A percentile compares a stretch with the other conserved stretches of the same genome.
phyloP scores from a whole-genome alignment of 2,797 vertebrate genomes.

The Emys orbicularis region DNA sequence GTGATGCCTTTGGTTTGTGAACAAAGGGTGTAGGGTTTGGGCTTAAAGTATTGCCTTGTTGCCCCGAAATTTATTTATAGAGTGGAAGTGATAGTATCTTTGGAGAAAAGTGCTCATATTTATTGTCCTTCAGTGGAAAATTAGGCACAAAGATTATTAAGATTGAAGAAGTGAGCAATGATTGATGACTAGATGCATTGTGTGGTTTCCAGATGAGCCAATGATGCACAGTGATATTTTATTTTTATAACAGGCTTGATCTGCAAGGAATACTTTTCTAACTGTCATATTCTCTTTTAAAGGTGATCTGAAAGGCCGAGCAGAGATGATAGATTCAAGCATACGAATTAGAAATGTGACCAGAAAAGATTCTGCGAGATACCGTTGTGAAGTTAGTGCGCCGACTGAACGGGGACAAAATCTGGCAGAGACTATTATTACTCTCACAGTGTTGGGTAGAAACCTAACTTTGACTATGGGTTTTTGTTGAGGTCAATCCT shows the following conservation, averaged over 20 bases:
- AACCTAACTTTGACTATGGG: not conserved
- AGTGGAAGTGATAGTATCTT: not conserved
- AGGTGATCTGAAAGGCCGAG: constrained; percentile 88
- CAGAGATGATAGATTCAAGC: constrained; percentile 89
- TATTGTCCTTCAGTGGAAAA: not conserved
- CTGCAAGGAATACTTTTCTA: not conserved
- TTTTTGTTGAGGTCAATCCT: not conserved
- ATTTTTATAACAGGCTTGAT: not conserved
- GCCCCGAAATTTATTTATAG: not conserved
- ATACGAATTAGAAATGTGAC: constrained; percentile 89
- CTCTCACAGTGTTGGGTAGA: constrained; percentile 91
- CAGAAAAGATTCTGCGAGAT: constrained; percentile 91
- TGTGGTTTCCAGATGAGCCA: not conserved
- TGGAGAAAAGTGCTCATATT: not conserved
- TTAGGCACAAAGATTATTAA: not conserved
- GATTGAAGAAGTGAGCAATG: not conserved
- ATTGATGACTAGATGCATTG: not conserved
- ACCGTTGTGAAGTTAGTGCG: constrained; percentile 96
- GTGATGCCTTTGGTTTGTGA: not conserved
- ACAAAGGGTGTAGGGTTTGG: not conserved
- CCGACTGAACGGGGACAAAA: constrained; percentile 82
- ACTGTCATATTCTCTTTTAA: constrained; percentile 6
- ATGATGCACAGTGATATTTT: rapidly evolving
- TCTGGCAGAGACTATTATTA: constrained; percentile 91
- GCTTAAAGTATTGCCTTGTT: not conserved